Evolutionary conservation across 2,888 invertebrate species (phyloP).

Genomic region (Andrena chrysosceles): DNA sequence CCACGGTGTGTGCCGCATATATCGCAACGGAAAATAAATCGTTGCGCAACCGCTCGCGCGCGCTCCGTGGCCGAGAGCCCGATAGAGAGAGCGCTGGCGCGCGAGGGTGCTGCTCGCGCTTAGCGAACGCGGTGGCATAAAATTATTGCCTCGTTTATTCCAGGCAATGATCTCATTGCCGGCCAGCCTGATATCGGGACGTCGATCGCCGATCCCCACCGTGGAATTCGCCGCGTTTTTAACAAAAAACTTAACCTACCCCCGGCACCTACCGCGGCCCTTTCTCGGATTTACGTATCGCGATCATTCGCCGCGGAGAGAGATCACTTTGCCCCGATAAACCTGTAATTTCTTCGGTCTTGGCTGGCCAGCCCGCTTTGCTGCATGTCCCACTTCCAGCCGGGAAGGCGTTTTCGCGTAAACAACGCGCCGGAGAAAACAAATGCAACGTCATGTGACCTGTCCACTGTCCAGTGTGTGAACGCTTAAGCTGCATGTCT

Average conservation of each 20-base stretch:
- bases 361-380: slow-evolving; percentile 13
- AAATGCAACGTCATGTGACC: neutral
- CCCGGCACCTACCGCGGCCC: neutral
- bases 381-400: slow-evolving; percentile 45
- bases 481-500: no score
- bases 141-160: slow-evolving; percentile 84
- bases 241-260: slow-evolving; percentile 24
- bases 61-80: slow-evolving; percentile 53
- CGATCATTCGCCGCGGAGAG: slow-evolving; percentile 21
- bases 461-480: no score
- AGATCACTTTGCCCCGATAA: slow-evolving; percentile 50
- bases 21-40: slow-evolving; percentile 82
- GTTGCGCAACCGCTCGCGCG: slow-evolving; percentile 80
- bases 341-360: slow-evolving; percentile 51
- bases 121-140: slow-evolving; percentile 73
- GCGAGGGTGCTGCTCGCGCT: slow-evolving; percentile 78
- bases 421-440: slow-evolving; percentile 34
- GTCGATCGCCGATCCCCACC: slow-evolving; percentile 56
- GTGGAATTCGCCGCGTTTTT: slow-evolving; percentile 44
- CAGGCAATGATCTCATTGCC: slow-evolving; percentile 84
- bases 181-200: slow-evolving; percentile 63
- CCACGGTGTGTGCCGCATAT: slow-evolving; percentile 65
- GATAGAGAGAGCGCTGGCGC: slow-evolving; percentile 32
- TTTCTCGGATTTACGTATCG: slow-evolving; percentile 40
- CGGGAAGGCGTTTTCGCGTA: slow-evolving; percentile 32